Evolutionary conservation across 2,888 invertebrate species (phyloP).

Genomic region (Ganaspis brasiliensis): DNA sequence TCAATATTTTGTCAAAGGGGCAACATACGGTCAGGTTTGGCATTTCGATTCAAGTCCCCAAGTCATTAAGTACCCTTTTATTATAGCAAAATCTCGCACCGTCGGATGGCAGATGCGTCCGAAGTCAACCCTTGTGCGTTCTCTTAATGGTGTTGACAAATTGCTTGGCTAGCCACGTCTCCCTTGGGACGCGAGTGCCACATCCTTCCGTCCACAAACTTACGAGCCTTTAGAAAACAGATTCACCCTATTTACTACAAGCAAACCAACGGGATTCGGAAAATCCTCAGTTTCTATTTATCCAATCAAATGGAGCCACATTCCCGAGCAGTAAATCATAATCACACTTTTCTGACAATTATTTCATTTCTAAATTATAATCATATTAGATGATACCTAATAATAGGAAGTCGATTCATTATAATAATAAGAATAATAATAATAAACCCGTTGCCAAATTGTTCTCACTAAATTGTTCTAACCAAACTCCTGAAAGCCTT

Average conservation of each 20-base stretch:
- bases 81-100: slow-evolving; percentile 69
- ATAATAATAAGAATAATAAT: no score
- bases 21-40: slow-evolving; percentile 72
- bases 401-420: no score
- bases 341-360: not conserved
- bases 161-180: slow-evolving; percentile 78
- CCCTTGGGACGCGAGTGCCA: slow-evolving; percentile 68
- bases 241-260: slow-evolving; percentile 31
- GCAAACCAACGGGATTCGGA: slow-evolving; percentile 2
- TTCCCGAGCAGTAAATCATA: not conserved
- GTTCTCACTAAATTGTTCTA: no score
- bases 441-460: no score
- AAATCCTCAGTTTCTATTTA: slow-evolving; percentile 26
- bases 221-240: slow-evolving; percentile 48
- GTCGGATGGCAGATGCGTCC: slow-evolving; percentile 77
- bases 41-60: slow-evolving; percentile 66
- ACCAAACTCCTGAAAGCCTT: no score
- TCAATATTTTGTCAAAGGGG: slow-evolving; percentile 78
- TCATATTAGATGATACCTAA: no score
- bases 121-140: slow-evolving; percentile 76
- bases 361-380: not conserved
- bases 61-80: slow-evolving; percentile 80
- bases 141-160: slow-evolving; percentile 80
- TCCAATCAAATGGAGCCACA: slow-evolving; percentile 28
- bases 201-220: slow-evolving; percentile 63